A percentile compares a stretch with the other conserved stretches of the same genome.
phyloP scores from a whole-genome alignment of 53 echinoderm and acorn worm genomes.

The Crossaster papposus region DNA sequence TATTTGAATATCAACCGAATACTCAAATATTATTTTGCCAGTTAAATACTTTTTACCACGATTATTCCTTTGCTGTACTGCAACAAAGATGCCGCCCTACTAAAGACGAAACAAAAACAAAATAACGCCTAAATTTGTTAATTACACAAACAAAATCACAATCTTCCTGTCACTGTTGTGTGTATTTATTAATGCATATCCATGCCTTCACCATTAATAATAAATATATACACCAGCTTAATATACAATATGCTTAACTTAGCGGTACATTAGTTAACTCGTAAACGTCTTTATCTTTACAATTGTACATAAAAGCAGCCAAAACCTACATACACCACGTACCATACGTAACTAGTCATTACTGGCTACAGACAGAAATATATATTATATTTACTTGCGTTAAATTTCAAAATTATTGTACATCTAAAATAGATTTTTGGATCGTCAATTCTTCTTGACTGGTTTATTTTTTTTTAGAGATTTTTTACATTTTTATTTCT shows the following conservation, averaged over 20 bases:
- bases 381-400: not conserved
- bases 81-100: not conserved
- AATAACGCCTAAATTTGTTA: not conserved
- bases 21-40: too few relatives aligned
- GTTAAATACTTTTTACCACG: too few relatives aligned
- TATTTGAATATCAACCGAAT: too few relatives aligned
- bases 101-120: not conserved
- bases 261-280: not conserved
- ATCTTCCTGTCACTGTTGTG: not conserved
- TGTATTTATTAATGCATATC: not conserved
- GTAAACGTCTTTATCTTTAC: not conserved
- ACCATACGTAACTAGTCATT: not conserved
- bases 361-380: not conserved
- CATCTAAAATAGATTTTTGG: slow-evolving; percentile 46
- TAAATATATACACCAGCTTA: not conserved
- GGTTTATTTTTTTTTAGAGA: not conserved
- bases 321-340: slow-evolving; percentile 1
- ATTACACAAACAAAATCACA: too few relatives aligned
- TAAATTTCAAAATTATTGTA: slow-evolving; percentile 42
- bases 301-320: slow-evolving; percentile 7
- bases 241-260: not conserved
- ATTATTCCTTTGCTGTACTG: too few relatives aligned
- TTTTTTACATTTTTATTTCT: not conserved
- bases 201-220: not conserved
- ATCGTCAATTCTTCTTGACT: not conserved